A percentile compares a stretch with the other conserved stretches of the same genome.
Evolutionary conservation across 1,140 invertebrate species (phyloP).

Genomic region (Augochlora pura): DNA sequence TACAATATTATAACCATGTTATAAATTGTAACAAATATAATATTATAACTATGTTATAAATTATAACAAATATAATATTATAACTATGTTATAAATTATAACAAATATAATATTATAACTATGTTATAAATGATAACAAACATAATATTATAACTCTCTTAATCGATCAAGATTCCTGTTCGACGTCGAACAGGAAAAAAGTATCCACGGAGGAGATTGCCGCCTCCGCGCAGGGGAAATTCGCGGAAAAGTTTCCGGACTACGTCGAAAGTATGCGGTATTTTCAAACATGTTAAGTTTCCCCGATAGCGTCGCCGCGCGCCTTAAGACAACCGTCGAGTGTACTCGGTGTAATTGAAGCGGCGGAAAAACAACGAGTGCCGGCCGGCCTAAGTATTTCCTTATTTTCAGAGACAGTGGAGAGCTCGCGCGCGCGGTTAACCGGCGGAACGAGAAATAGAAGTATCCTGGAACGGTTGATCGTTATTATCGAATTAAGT

Average conservation of each 20-base stretch:
- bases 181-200: not conserved
- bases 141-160: no score
- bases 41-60: no score
- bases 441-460: not conserved
- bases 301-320: not conserved
- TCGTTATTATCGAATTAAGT: no score
- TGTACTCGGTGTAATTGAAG: not conserved
- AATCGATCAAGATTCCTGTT: not conserved
- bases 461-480: no score
- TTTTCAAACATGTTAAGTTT: conserved; percentile 4
- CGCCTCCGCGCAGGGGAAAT: not conserved
- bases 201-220: not conserved
- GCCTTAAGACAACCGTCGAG: not conserved
- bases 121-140: no score
- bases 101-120: no score
- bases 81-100: no score
- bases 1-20: no score
- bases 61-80: no score
- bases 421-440: not conserved
- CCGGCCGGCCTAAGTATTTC: not conserved
- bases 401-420: not conserved
- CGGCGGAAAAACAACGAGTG: not conserved
- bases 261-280: not conserved
- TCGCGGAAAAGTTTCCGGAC: not conserved
- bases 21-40: no score